A percentile compares a stretch with the other conserved stretches of the same genome.
phyloP scores from a whole-genome alignment of 2,113 vertebrate genomes.

The Halichoeres trimaculatus region DNA sequence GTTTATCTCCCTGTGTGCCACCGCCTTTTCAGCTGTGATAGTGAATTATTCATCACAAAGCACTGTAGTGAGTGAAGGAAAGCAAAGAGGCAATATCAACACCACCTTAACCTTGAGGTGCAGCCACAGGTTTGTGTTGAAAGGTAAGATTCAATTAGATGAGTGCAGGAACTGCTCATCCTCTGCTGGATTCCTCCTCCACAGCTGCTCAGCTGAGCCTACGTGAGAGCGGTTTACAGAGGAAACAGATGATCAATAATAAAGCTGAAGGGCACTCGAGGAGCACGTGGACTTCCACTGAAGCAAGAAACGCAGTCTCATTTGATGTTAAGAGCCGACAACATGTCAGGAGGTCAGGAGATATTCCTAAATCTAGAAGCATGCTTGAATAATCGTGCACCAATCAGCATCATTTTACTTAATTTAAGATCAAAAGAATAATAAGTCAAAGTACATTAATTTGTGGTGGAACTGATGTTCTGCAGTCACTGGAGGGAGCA shows the following conservation, averaged over 20 bases:
- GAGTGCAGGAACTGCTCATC: constrained; percentile 27
- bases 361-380: too few relatives aligned
- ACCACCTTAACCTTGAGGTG: constrained; percentile 57
- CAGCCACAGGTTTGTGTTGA: constrained; percentile 62
- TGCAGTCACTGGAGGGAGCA: too few relatives aligned
- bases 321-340: too few relatives aligned
- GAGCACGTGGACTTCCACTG: not conserved
- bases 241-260: constrained; percentile 21
- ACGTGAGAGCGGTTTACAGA: not conserved
- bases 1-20: constrained; percentile 36
- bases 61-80: constrained; percentile 19
- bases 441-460: too few relatives aligned
- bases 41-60: constrained; percentile 65
- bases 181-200: constrained; percentile 8
- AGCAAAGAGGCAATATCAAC: constrained; percentile 56
- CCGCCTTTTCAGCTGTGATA: constrained; percentile 51
- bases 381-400: too few relatives aligned
- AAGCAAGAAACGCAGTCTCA: not conserved
- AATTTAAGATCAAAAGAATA: too few relatives aligned
- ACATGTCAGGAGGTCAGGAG: too few relatives aligned
- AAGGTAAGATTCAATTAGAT: constrained; percentile 67
- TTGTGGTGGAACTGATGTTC: too few relatives aligned
- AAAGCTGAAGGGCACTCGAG: constrained; percentile 1
- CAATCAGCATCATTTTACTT: too few relatives aligned
- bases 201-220: constrained; percentile 2